Base-by-base conservation (phyloP, 2,888 invertebrate species). In the Amphipoea lucens region DNA sequence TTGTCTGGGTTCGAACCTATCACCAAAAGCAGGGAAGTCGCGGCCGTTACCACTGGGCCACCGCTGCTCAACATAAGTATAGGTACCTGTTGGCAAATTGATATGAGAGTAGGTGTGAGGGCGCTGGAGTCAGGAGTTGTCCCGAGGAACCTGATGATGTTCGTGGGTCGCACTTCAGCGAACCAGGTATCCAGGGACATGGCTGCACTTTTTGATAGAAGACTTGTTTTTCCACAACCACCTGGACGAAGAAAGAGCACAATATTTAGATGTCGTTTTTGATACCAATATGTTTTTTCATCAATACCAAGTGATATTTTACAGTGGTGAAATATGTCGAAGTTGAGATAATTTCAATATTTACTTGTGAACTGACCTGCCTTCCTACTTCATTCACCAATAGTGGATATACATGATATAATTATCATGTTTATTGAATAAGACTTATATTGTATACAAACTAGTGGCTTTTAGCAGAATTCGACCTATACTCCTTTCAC, bases 91-190 rank as follows among this genome's bases (percentile, higher is more conserved):
- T 99, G 99, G 94, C 99, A 99, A 85, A 99, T 98, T 62, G 99
- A 99, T 85, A 99, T 99, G 45, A 99, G 97, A 0, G 99, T 98
- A 0, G 99, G 99, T 0, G 99, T 99, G 68, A 99, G 97, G 45
- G 99, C 99, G 87, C 99, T 99, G 87, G 99, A 99, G 94, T 99
- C 99, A 1, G 99, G 99, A 20, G 99, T 99, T 1, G 99, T 99
- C 45, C 99, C 99, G 54, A 99, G 97, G 94, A 99, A 99, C 83
- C 99, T 97, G 79, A 99, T 98, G 82, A 99, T 97, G 93, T 99
- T 98, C 40, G 99, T 98, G 0, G 99, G 99, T 74, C 98, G 98
- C 1, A 97, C 98, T 0, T 97, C 98, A 40, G 97, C 96, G 83
- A 98, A 98, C 98, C 98, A 99, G 71, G 97, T 97, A 62, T 97